These are phyloP conservation scores for Scylla paramamosain DNA, from an alignment of 1,140 invertebrate species.

Conservation along the genomic window DNA sequence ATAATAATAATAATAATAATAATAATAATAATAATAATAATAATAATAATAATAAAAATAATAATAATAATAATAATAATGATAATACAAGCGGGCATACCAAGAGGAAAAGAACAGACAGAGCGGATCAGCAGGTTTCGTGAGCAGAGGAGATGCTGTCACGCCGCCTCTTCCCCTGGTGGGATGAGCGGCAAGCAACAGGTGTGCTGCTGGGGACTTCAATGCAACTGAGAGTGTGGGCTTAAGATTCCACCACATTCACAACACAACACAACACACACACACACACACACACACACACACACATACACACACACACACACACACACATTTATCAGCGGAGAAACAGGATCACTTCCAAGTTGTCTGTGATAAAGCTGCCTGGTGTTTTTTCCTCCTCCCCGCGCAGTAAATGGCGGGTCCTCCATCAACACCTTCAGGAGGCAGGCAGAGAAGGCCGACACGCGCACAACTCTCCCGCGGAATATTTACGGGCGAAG, in stretches of 20 bases:
- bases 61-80: no score
- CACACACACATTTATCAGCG: not conserved
- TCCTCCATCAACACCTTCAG: not conserved
- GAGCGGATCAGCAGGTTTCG: no score
- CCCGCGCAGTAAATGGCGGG: not conserved
- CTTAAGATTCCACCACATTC: not conserved
- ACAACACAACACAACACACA: slow-evolving; percentile 13
- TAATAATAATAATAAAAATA: no score
- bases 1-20: no score
- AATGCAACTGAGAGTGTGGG: no score
- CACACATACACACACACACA: not conserved
- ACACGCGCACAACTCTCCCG: not conserved
- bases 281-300: not conserved
- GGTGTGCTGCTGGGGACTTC: no score
- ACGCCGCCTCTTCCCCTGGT: not conserved
- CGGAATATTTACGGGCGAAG: not conserved
- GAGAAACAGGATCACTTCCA: not conserved
- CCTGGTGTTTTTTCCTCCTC: not conserved
- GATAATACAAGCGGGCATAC: no score
- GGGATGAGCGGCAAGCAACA: no score
- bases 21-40: no score
- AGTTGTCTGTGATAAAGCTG: not conserved
- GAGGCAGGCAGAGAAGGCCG: not conserved
- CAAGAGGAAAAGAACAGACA: no score
- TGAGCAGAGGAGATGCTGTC: not conserved